phyloP scores from a whole-genome alignment of 2,888 invertebrate species.

The Harmothoe impar region DNA sequence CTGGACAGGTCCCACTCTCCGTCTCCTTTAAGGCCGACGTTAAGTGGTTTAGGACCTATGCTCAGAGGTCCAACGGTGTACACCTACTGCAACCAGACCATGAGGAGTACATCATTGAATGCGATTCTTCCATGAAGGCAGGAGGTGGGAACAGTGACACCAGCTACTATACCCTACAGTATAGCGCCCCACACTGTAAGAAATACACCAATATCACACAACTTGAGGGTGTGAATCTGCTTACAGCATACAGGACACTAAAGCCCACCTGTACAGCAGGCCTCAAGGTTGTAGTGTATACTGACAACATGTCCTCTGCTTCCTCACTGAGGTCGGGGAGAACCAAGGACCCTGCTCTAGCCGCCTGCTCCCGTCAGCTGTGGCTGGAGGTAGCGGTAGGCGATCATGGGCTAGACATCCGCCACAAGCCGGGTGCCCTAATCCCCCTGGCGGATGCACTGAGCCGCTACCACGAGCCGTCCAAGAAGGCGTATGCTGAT shows the following conservation, averaged over 20 bases:
- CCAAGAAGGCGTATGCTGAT: no score
- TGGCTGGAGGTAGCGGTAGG: not conserved
- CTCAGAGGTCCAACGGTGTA: not conserved
- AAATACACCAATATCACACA: not conserved
- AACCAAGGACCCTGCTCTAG: not conserved
- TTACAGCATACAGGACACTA: not conserved
- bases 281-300: not conserved
- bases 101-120: not conserved
- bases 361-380: not conserved
- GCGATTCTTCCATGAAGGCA: not conserved
- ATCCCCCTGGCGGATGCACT: not conserved
- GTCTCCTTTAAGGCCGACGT: not conserved
- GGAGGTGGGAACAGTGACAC: not conserved
- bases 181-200: not conserved
- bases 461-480: not conserved
- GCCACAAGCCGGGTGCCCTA: not conserved
- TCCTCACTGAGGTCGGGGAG: not conserved
- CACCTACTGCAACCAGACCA: not conserved
- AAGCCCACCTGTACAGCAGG: not conserved
- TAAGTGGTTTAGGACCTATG: not conserved
- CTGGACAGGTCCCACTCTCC: not conserved
- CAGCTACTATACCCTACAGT: not conserved
- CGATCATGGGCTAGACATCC: not conserved
- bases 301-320: not conserved
- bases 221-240: not conserved